Evolutionary conservation across 92 coral and sea anemone species (phyloP).

Genomic region (Actinernus sp.): DNA sequence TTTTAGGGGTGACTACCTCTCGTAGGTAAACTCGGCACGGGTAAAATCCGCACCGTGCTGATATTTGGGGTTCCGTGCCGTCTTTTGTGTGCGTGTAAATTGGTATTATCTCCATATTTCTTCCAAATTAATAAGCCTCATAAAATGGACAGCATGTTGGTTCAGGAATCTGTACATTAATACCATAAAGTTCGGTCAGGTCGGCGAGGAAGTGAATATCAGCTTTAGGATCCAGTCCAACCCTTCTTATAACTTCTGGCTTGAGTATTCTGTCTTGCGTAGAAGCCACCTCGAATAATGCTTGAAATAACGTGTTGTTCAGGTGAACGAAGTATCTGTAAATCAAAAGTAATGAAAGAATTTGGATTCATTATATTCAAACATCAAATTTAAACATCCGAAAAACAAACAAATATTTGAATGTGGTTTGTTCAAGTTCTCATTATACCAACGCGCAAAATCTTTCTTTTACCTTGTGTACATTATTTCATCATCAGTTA

Average conservation of each 20-base stretch:
- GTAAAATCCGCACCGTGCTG: too few species aligned
- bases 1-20: too few species aligned
- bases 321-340: slow-evolving; percentile 94
- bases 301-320: slow-evolving; percentile 90
- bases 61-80: too few species aligned
- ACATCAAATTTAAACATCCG: too few species aligned
- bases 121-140: slow-evolving; percentile 12
- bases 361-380: too few species aligned
- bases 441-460: too few species aligned
- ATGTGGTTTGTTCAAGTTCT: too few species aligned
- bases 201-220: slow-evolving; percentile 85
- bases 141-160: slow-evolving; percentile 95
- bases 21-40: too few species aligned
- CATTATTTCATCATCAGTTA: slow-evolving; percentile 96
- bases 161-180: slow-evolving; percentile 85
- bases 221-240: slow-evolving; percentile 93
- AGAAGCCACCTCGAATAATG: slow-evolving; percentile 93
- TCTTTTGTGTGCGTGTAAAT: not conserved
- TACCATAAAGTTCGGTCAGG: slow-evolving; percentile 89
- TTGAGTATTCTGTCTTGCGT: slow-evolving; percentile 86
- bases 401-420: too few species aligned
- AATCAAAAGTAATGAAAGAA: too few species aligned
- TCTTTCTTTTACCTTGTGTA: slow-evolving; percentile 91
- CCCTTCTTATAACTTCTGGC: slow-evolving; percentile 73
- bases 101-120: not conserved